These are phyloP conservation scores for Taeniopygia guttata DNA, from an alignment of 2,797 vertebrate species.

Conservation along the genomic window DNA sequence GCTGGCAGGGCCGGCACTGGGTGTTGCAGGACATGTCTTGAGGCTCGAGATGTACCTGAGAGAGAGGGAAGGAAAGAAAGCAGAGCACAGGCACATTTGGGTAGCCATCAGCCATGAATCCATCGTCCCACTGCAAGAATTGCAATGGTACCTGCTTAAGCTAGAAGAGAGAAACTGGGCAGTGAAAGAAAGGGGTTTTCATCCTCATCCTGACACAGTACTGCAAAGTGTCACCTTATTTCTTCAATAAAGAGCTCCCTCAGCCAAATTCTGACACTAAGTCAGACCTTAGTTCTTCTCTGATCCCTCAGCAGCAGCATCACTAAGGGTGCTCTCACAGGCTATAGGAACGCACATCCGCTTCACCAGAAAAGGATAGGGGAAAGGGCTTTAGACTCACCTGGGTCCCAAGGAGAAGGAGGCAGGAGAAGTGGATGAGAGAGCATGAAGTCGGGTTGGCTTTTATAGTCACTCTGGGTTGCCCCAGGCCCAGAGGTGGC, in stretches of 20 bases:
- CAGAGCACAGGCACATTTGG: not conserved
- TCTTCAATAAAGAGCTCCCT: not conserved
- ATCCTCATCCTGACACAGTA: not conserved
- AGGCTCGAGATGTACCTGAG: rapidly evolving
- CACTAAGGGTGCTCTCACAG: not conserved
- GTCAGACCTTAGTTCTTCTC: not conserved
- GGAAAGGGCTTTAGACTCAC: not conserved
- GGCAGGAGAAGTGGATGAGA: not conserved
- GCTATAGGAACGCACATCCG: not conserved
- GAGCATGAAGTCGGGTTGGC: not conserved
- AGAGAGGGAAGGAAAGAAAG: not conserved
- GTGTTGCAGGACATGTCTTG: not conserved
- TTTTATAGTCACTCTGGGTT: not conserved
- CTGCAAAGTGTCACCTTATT: not conserved
- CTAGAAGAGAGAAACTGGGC: not conserved
- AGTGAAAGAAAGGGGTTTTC: not conserved
- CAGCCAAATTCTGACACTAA: not conserved
- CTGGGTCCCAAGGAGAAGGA: not conserved
- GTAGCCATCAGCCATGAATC: not conserved
- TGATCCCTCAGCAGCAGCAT: not conserved
- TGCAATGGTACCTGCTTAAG: not conserved
- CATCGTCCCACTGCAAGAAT: not conserved
- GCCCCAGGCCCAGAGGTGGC: not conserved
- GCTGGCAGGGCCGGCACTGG: not conserved
- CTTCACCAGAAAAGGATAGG: not conserved